Evolutionary conservation across 2,113 vertebrate genomes (phyloP).

Genomic region (Uria lomvia): DNA sequence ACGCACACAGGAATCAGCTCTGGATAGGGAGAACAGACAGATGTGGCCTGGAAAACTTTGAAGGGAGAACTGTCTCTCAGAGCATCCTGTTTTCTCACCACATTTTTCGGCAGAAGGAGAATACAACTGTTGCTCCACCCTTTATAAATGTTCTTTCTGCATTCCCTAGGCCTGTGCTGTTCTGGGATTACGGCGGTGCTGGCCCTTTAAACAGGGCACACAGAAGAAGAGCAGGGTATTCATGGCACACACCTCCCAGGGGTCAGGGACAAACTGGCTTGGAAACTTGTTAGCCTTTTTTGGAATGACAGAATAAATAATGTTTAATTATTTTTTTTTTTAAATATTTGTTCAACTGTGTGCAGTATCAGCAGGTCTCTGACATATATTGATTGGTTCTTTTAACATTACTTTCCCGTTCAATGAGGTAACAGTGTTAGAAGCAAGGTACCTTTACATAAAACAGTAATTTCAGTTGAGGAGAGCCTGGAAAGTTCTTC

Average conservation of each 20-base stretch:
- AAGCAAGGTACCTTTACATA: not conserved
- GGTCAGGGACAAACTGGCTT: not conserved
- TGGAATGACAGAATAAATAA: not conserved
- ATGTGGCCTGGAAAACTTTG: not conserved
- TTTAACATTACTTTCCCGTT: not conserved
- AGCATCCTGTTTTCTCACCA: not conserved
- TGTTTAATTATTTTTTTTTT: not conserved
- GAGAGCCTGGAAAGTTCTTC: not conserved
- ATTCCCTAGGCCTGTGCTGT: not conserved
- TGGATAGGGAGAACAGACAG: not conserved
- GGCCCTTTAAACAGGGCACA: not conserved
- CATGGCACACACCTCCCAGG: not conserved
- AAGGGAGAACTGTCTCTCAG: not conserved
- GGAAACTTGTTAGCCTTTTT: not conserved
- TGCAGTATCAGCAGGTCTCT: not conserved
- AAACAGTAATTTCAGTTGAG: not conserved
- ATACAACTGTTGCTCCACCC: not conserved
- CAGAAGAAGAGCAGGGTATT: not conserved
- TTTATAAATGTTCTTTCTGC: not conserved
- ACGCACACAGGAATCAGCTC: not conserved
- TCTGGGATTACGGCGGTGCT: not conserved
- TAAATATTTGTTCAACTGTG: not conserved
- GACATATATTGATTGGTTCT: not conserved
- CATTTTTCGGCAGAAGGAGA: not conserved
- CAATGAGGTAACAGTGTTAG: not conserved